Evolutionary conservation across 1,140 invertebrate genomes (phyloP).

Genomic region (Parasteatoda tepidariorum): DNA sequence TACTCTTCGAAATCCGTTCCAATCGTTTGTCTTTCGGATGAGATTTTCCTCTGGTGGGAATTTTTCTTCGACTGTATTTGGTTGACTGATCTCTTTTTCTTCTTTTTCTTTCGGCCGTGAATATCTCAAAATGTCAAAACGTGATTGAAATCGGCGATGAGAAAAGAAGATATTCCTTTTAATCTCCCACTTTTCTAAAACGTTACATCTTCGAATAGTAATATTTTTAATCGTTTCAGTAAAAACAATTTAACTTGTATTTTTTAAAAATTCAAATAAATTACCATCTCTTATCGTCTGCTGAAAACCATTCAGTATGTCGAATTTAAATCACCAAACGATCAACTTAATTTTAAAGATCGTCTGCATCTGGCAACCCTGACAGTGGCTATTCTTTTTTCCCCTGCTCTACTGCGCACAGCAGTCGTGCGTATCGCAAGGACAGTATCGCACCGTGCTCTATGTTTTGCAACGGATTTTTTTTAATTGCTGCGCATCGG

Average conservation of each 20-base stretch:
- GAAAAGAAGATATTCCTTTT: background rate
- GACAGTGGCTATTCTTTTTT: background rate
- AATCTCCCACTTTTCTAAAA: background rate
- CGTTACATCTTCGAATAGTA: background rate
- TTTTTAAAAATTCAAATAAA: background rate
- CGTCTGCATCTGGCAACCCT: background rate
- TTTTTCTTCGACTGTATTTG: background rate
- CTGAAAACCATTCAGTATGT: no score
- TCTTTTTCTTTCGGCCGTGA: background rate
- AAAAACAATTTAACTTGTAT: background rate
- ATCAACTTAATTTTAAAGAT: no score
- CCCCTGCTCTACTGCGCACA: conserved; percentile 27
- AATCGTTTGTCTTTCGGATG: background rate
- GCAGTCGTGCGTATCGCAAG: conserved; percentile 17
- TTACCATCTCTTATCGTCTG: no score
- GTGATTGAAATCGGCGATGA: background rate
- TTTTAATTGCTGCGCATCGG: conserved; percentile 32
- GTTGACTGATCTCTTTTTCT: background rate
- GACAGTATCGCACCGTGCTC: conserved; percentile 28
- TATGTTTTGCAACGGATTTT: conserved; percentile 34
- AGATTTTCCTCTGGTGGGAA: background rate
- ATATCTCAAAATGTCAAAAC: background rate
- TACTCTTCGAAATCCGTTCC: no score
- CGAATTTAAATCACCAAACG: no score
- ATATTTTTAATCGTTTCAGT: background rate